phyloP scores from a whole-genome alignment of 2,113 vertebrate species.

The Okapia johnstoni region DNA sequence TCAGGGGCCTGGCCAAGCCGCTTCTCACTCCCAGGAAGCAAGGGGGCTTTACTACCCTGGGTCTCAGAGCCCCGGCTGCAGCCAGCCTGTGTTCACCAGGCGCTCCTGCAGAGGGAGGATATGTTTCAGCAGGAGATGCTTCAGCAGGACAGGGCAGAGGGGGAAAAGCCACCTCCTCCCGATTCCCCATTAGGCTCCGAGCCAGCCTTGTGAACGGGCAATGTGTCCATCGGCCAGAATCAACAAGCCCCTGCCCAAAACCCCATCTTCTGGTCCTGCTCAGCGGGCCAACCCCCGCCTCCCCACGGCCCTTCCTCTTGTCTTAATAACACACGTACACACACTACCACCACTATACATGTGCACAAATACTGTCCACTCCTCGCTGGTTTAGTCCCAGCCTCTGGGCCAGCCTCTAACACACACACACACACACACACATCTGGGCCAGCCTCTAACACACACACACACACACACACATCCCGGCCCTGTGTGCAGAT shows the following conservation, averaged over 20 bases:
- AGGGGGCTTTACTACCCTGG: background rate
- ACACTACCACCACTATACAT: fast-evolving
- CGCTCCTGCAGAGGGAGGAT: fast-evolving
- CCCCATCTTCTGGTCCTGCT: background rate
- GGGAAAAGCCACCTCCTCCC: background rate
- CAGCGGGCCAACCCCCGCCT: fast-evolving
- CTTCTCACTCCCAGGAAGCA: background rate
- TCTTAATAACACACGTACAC: fast-evolving
- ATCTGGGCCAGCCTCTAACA: background rate
- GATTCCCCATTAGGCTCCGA: background rate
- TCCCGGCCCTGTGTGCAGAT: fast-evolving
- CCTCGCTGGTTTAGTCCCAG: fast-evolving
- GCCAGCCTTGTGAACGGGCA: fast-evolving
- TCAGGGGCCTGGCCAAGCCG: too few species aligned
- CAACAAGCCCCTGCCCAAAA: too few species aligned
- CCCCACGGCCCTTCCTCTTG: background rate
- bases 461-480: background rate
- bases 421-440: background rate
- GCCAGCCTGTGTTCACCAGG: fast-evolving
- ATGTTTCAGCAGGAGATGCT: fast-evolving
- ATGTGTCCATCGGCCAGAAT: background rate
- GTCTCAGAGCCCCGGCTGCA: background rate
- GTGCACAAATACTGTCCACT: background rate
- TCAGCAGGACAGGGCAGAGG: fast-evolving
- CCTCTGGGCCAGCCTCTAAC: background rate